Conservation (phyloP, 2,888 invertebrate genomes). For the Danaus chrysippus region DNA sequence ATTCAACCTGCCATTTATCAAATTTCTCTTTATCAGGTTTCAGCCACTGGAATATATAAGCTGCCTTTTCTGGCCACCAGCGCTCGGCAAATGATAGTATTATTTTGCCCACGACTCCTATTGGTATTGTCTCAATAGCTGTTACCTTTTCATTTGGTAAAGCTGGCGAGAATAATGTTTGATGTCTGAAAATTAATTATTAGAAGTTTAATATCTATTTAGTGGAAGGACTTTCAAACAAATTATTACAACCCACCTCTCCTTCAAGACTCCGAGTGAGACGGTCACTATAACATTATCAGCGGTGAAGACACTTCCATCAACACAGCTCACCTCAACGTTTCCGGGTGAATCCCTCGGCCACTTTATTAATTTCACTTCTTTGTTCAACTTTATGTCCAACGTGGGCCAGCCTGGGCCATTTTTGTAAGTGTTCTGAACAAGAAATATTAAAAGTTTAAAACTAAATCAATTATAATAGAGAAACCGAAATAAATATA, state of each 20-base stretch:
- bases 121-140: conserved; percentile 78
- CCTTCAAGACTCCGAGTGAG: conserved; percentile 84
- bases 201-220: background rate
- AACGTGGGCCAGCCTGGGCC: conserved; percentile 52
- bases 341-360: conserved; percentile 38
- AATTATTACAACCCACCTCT: conserved; percentile 45
- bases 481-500: too few species aligned
- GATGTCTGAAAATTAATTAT: conserved; percentile 41
- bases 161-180: conserved; percentile 74
- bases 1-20: conserved; percentile 38
- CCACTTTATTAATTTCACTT: conserved; percentile 52
- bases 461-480: background rate
- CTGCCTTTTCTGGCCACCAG: conserved; percentile 76
- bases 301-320: conserved; percentile 74
- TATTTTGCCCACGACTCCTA: conserved; percentile 83
- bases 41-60: conserved; percentile 44
- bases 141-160: conserved; percentile 72
- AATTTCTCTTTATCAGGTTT: conserved; percentile 34
- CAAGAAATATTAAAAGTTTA: background rate
- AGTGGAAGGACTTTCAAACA: background rate
- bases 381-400: conserved; percentile 49
- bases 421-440: conserved; percentile 57
- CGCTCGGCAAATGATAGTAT: conserved; percentile 79
- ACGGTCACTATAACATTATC: conserved; percentile 83
- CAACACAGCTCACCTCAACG: conserved; percentile 67